A percentile compares a stretch with the other conserved stretches of the same genome.
phyloP scores from a whole-genome alignment of 2,888 invertebrate species.

The Melanchra persicariae region DNA sequence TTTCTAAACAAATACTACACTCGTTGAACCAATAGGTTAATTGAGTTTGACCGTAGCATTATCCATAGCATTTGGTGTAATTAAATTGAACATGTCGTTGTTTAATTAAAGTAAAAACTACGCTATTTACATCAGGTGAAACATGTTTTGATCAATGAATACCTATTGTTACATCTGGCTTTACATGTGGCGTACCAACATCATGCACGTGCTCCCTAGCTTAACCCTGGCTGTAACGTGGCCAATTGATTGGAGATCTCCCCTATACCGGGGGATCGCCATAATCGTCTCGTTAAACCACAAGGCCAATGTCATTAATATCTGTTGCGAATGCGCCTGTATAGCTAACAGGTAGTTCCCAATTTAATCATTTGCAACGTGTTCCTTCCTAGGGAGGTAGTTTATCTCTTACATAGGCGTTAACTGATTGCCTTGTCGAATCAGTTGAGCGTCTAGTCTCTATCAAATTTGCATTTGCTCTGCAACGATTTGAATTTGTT shows the following conservation, averaged over 20 bases:
- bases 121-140: constrained; percentile 1
- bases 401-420: constrained; percentile 14
- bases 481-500: constrained; percentile 45
- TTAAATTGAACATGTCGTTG: constrained; percentile 5
- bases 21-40: not conserved
- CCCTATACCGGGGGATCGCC: constrained; percentile 37
- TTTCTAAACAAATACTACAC: no score
- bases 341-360: constrained; percentile 48
- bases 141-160: not conserved
- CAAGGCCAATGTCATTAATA: constrained; percentile 48
- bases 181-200: no score
- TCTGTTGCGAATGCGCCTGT: constrained; percentile 23
- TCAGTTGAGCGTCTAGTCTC: constrained; percentile 25
- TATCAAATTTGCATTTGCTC: constrained; percentile 35
- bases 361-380: constrained; percentile 41
- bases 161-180: not conserved
- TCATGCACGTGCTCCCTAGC: not conserved
- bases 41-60: not conserved
- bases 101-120: not conserved
- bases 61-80: not conserved
- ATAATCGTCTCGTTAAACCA: constrained; percentile 38
- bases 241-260: constrained; percentile 47
- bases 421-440: constrained; percentile 24
- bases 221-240: constrained; percentile 11
- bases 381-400: constrained; percentile 25